Evolutionary conservation across 2,113 vertebrate species (phyloP).

Genomic region (Boleophthalmus pectinirostris): DNA sequence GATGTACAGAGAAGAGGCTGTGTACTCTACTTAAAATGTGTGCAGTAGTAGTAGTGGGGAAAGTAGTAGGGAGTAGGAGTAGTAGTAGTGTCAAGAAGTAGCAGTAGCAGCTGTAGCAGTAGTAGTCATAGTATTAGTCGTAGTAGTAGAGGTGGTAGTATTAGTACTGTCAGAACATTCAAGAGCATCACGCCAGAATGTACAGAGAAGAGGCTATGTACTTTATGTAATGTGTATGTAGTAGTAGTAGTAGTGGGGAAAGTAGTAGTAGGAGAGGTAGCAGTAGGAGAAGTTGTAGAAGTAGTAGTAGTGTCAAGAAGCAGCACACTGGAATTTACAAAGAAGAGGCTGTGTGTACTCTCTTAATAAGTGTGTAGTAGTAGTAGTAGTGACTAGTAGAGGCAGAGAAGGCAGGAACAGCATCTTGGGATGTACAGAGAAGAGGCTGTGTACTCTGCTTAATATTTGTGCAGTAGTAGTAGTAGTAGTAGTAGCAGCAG

Average conservation of each 20-base stretch:
- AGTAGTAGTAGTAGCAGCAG: no score
- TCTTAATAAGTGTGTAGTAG: no score
- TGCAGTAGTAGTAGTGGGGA: background rate
- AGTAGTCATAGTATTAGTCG: background rate
- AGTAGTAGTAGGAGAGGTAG: background rate
- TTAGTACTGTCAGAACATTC: constrained; percentile 35
- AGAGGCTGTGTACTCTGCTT: background rate
- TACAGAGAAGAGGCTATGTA: background rate
- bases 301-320: no score
- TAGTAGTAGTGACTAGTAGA: no score
- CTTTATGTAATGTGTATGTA: background rate
- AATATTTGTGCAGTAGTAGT: no score
- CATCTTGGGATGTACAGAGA: background rate
- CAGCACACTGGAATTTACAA: no score
- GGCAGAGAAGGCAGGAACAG: no score
- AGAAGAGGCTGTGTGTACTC: no score
- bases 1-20: background rate
- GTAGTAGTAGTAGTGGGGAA: background rate
- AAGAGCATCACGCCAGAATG: constrained; percentile 5
- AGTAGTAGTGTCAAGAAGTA: background rate
- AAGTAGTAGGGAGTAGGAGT: background rate
- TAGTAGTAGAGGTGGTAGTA: background rate
- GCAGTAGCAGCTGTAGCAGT: background rate
- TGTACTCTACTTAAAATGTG: background rate
- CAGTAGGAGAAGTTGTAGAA: background rate